Conservation (phyloP, 2,888 invertebrate genomes). For the Coremacera marginata region DNA sequence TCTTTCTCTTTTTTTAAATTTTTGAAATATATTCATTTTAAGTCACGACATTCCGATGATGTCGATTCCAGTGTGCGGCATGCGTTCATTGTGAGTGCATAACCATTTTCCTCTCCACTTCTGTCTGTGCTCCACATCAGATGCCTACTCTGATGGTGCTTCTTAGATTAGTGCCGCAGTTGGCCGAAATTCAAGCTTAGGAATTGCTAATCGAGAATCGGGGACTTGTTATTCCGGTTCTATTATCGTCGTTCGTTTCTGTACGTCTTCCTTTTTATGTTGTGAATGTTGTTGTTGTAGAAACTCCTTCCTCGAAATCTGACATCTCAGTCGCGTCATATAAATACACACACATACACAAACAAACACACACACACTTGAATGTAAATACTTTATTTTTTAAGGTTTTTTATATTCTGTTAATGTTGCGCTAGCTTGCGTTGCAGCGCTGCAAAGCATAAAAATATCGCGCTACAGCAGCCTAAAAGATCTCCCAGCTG, state of each 20-base stretch:
- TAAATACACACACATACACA: not conserved
- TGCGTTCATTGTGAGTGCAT: not conserved
- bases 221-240: slow-evolving; percentile 26
- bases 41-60: not conserved
- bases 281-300: slow-evolving; percentile 1
- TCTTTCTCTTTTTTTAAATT: not conserved
- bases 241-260: slow-evolving; percentile 21
- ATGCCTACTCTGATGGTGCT: not conserved
- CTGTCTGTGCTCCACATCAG: not conserved
- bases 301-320: slow-evolving; percentile 20
- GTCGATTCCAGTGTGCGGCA: not conserved
- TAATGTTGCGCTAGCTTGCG: too few relatives aligned
- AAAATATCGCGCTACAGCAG: not conserved
- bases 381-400: not conserved
- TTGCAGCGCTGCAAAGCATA: not conserved
- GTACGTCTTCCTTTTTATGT: slow-evolving; percentile 1
- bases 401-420: not conserved
- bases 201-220: not conserved
- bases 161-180: not conserved
- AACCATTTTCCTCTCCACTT: not conserved
- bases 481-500: not conserved
- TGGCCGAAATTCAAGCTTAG: not conserved
- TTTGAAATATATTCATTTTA: not conserved
- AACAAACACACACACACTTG: not conserved
- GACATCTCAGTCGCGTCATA: slow-evolving; percentile 6